Evolutionary conservation across 2,888 invertebrate genomes (phyloP).

Genomic region (Drosophila hawaiiensis): DNA sequence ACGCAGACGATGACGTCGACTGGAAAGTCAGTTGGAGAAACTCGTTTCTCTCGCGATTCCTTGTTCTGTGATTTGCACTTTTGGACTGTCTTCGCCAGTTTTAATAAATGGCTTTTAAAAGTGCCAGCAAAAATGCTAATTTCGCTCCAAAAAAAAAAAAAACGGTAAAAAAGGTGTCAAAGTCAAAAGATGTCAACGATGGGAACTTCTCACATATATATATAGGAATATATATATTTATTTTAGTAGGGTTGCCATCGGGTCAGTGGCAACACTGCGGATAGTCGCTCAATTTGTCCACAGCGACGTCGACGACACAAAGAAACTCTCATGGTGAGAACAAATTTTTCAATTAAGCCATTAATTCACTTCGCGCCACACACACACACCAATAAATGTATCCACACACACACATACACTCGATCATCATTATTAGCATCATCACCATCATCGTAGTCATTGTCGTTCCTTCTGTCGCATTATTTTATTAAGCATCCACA

Average conservation of each 20-base stretch:
- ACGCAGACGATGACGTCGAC: constrained; percentile 12
- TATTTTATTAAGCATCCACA: constrained; percentile 82
- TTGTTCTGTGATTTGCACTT: constrained; percentile 12
- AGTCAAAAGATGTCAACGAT: constrained; percentile 14
- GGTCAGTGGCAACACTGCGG: constrained; percentile 25
- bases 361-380: constrained; percentile 82
- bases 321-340: constrained; percentile 78
- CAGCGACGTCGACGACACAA: constrained; percentile 29
- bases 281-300: constrained; percentile 66
- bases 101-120: constrained; percentile 49
- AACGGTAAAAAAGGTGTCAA: constrained; percentile 32
- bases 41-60: constrained; percentile 39
- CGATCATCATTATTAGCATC: constrained; percentile 52
- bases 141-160: not conserved
- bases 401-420: constrained; percentile 29
- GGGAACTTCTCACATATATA: not conserved
- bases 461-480: constrained; percentile 82
- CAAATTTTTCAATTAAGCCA: constrained; percentile 85
- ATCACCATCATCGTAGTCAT: constrained; percentile 46
- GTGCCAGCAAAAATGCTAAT: constrained; percentile 48
- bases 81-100: constrained; percentile 21
- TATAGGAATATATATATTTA: not conserved
- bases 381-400: constrained; percentile 42
- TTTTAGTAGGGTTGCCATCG: constrained; percentile 24
- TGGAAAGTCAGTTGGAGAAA: constrained; percentile 29